Base-by-base conservation (phyloP, 2,113 vertebrate genomes). In the Benitochromis conjunctus region DNA sequence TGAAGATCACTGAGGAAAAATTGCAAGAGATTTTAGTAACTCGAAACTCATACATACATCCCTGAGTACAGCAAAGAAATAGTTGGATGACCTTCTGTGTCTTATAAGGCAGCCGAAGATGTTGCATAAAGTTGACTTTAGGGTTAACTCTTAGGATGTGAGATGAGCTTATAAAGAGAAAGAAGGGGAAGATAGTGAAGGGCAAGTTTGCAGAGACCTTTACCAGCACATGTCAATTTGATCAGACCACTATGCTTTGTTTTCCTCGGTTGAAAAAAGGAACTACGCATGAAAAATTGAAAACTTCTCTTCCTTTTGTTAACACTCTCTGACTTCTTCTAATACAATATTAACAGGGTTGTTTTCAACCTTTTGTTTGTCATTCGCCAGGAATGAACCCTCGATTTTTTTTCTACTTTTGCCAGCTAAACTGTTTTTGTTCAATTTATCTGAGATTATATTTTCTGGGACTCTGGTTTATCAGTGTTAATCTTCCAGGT, bases 221-320 rank as follows among this genome's bases (percentile, higher is more conserved):
- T 91, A 78, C 41, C 66, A 57, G 57, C 8, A 31, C 85, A 84
- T 85, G 88, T 89, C 81, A 79, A 80, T 92, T 86, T 92, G 83
- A 93, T 90, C 93, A 79, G 79, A 54, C 57, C 51, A 5, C 14
- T 86, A 62, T 84, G 83, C 83, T 92, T 88, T 90, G 53, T 85
- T 92, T 89, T 88, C 60, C 83, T 88, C 57, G 1, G 58, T 82
- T 76, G 34, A 81, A 82, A 86, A 84, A 87, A 57, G 81, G 43
- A 91, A 89, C 84, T 62, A 46, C 10, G 3, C 85, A 86, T 95
- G 64, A 93, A 93, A 95, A 64, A 94, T 94, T 92, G 1, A 94
- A 82, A 48, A 79, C 82, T 64, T 86, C 69, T 43, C 81, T 26
- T 90, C 71, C 80, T 88, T 92, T 92, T 77, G 81, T 89, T 89